Conservation (phyloP, 2,797 vertebrate species). For the Chiroxiphia lanceolata region DNA sequence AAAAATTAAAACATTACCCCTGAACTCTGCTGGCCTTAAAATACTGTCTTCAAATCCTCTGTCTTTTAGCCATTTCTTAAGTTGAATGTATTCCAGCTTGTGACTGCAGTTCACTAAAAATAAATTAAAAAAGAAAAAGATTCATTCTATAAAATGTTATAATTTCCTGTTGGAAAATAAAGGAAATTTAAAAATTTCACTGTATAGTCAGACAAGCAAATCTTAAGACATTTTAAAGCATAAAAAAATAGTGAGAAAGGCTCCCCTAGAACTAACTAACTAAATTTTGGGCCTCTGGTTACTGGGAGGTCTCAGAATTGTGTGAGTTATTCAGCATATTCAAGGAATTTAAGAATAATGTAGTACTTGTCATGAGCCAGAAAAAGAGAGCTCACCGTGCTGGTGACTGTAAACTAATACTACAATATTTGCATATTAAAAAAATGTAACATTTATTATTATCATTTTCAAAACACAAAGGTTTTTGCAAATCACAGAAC, state of each 20-base stretch:
- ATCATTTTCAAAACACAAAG: background rate
- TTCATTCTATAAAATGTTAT: background rate
- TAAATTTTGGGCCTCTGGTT: background rate
- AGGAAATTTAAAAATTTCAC: background rate
- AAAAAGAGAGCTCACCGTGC: background rate
- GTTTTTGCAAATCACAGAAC: background rate
- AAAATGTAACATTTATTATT: background rate
- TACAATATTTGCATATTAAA: background rate
- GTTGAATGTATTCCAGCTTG: constrained; percentile 80
- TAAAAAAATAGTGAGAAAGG: background rate
- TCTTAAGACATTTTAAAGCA: background rate
- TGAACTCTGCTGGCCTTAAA: constrained; percentile 83
- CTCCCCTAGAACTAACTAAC: background rate
- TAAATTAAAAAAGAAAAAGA: background rate
- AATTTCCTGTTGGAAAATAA: background rate
- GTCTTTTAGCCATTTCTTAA: constrained; percentile 87
- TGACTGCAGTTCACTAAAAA: constrained; percentile 81
- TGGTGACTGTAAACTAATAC: background rate
- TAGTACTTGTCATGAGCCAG: background rate
- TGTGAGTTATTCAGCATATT: background rate
- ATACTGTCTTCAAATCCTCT: constrained; percentile 81
- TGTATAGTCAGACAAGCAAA: background rate
- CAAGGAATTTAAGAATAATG: background rate
- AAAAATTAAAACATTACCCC: constrained; percentile 74
- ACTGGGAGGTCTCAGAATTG: background rate